Evolutionary conservation across 2,888 invertebrate species (phyloP).

Genomic region (Drosophila meridiana): DNA sequence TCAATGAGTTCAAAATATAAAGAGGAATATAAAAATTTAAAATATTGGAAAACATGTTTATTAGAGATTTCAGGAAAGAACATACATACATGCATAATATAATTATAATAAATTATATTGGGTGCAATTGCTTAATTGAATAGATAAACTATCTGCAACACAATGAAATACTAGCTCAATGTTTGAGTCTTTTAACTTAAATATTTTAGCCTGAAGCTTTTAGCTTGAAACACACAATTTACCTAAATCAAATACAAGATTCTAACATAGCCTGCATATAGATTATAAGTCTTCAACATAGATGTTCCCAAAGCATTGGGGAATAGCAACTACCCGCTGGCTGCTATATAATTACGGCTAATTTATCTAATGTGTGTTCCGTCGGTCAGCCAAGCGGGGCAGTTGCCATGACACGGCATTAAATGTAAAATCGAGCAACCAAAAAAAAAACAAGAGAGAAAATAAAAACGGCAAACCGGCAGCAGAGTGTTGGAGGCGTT

Average conservation of each 20-base stretch:
- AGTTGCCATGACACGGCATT: conserved; percentile 62
- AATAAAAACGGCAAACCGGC: conserved; percentile 10
- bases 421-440: conserved; percentile 52
- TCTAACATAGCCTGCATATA: neutral
- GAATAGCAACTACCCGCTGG: conserved; percentile 6
- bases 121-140: too few relatives aligned
- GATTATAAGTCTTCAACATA: neutral
- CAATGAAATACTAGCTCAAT: too few relatives aligned
- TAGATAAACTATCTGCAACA: too few relatives aligned
- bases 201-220: too few relatives aligned
- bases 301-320: conserved; percentile 13
- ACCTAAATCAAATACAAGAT: neutral
- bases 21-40: too few relatives aligned
- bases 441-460: conserved; percentile 1
- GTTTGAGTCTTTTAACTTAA: too few relatives aligned
- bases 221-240: neutral
- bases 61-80: too few relatives aligned
- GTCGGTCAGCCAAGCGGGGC: conserved; percentile 47
- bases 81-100: too few relatives aligned
- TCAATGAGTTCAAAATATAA: too few relatives aligned
- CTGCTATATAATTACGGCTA: conserved; percentile 64
- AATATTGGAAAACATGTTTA: too few relatives aligned
- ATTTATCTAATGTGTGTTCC: conserved; percentile 70
- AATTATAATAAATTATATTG: too few relatives aligned
- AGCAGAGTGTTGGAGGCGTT: conserved; percentile 8